Evolutionary conservation across 2,113 vertebrate species (phyloP), one percentile per base, ranked within the genome.

Genomic region (Thunnus maccoyii): DNA sequence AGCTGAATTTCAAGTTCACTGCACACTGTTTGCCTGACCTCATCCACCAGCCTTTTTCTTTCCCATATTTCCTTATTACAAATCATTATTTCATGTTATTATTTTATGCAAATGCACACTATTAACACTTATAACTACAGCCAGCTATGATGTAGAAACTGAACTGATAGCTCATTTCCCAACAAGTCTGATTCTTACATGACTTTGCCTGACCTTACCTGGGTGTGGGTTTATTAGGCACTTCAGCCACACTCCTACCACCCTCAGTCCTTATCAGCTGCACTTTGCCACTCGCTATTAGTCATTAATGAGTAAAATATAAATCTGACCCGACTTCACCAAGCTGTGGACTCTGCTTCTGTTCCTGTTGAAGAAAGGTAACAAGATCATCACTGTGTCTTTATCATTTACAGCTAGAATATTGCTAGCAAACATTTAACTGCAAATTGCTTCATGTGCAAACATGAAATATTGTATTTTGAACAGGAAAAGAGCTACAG

Each of bases 271-370:
- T 93, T 95, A 95, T 95, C 93, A 89, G 41, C 65, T 94, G 94
- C 76, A 91, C 94, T 94, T 95, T 95, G 95, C 60, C 88, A 88
- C 87, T 76, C 27, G 84, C 87, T 86, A 94, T 91, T 91, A 89
- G 83, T 88, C 70, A 91, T 84, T 78, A 79, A 77, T 87, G 17
- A 87, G 63, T 16, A 14, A 78, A 88, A 78, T 95, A 95, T 95
- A 95, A 94, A 94, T 90, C 14, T 52, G 63, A 25, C 32, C 17
- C 50, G 27, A 46, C 30, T 52, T 13, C 11, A 30, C 46, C 10
- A 0, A 50, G 66, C 13, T 22, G 13, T 36, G 14, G 54, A 86
- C 30, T 91, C 61, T 46, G 48, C 78, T 11, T 16, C 76, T 51
- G 71, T 30, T 76, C 70, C 48, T 51, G 81, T 47, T 54, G 48